A percentile compares a stretch with the other conserved stretches of the same genome.
Conservation (phyloP, 1,140 invertebrate species). For the Camponotus floridanus region DNA sequence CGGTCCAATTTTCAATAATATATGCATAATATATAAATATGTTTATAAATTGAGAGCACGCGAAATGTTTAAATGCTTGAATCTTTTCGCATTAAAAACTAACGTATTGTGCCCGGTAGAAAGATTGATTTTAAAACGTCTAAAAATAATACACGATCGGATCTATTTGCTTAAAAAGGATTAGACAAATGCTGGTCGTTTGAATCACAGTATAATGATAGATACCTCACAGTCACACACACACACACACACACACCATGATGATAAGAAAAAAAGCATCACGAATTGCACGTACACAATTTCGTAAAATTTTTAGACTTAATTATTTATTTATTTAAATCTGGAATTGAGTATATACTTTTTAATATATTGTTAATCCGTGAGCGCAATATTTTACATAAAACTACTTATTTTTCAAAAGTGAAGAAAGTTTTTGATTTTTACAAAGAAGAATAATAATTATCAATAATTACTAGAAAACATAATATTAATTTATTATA, state of each 20-base stretch:
- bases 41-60: background rate
- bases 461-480: background rate
- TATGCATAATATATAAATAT: background rate
- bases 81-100: background rate
- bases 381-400: background rate
- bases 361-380: background rate
- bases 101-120: background rate
- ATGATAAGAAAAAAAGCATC: background rate
- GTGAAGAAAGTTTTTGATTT: no score
- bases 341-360: background rate
- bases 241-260: background rate
- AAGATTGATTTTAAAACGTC: constrained; percentile 12
- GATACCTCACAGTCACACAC: background rate
- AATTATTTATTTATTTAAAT: background rate
- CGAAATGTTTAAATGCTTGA: background rate
- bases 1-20: no score
- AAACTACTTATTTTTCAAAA: background rate
- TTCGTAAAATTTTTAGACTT: background rate
- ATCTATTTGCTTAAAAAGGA: constrained; percentile 12
- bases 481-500: background rate
- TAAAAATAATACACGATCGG: background rate
- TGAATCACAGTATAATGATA: background rate
- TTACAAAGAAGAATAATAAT: no score
- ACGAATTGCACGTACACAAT: background rate
- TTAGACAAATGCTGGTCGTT: background rate